Percentiles rank a stretch among this genome's conserved stretches.
Evolutionary conservation across 2,797 vertebrate species (phyloP).

Genomic region (Kryptolebias ocellatus): DNA sequence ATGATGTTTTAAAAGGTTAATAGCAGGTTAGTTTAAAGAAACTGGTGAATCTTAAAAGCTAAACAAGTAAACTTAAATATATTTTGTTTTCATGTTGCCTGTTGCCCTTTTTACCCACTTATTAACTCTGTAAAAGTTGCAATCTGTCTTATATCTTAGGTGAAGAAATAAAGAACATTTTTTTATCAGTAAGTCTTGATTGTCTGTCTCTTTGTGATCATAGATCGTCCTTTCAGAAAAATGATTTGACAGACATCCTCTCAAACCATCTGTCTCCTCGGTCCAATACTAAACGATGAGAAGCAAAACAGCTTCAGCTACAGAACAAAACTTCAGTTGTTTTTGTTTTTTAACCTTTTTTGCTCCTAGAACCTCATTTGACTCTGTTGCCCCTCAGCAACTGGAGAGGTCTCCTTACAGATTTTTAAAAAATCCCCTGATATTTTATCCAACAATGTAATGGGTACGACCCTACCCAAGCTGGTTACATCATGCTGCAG

Average conservation of each 20-base stretch:
- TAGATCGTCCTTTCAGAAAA: too few relatives aligned
- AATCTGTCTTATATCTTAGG: background rate
- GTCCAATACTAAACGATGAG: too few relatives aligned
- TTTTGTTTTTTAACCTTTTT: too few relatives aligned
- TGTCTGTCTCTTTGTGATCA: background rate
- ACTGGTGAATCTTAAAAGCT: too few relatives aligned
- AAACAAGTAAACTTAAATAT: background rate
- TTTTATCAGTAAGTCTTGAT: too few relatives aligned
- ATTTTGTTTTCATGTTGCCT: background rate
- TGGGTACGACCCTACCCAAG: background rate
- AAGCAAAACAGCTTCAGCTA: too few relatives aligned
- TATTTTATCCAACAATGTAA: constrained; percentile 9
- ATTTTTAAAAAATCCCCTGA: constrained; percentile 7
- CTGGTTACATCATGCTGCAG: background rate
- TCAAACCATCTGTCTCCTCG: too few relatives aligned
- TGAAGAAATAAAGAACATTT: background rate
- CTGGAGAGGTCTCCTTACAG: constrained; percentile 3
- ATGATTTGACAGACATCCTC: too few relatives aligned
- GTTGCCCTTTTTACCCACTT: background rate
- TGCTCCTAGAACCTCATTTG: background rate
- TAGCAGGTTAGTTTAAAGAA: constrained; percentile 3
- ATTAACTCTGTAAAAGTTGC: background rate
- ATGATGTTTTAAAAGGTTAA: constrained; percentile 1
- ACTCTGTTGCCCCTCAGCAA: background rate
- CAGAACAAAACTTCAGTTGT: too few relatives aligned